These are phyloP conservation scores for Chloropsis hardwickii DNA, from an alignment of 2,113 vertebrate genomes.

Conservation along the genomic window DNA sequence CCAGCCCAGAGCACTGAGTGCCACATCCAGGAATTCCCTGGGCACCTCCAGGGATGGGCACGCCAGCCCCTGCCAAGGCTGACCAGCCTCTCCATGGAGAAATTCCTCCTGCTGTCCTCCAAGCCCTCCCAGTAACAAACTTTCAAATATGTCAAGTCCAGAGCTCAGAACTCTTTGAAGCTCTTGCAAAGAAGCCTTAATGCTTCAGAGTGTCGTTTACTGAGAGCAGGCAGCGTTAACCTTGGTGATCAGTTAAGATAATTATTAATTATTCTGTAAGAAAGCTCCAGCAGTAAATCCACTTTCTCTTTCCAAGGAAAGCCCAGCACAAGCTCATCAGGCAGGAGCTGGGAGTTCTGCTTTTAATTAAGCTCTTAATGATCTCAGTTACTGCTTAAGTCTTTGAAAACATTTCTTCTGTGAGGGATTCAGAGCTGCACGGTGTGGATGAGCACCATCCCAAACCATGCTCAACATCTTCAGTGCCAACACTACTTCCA, in stretches of 20 bases:
- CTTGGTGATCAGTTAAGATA: not conserved
- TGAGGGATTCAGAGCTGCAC: not conserved
- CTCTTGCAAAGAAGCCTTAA: not conserved
- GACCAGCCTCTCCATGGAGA: accelerated
- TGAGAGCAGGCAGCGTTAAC: not conserved
- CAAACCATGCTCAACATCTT: not conserved
- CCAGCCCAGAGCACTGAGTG: not conserved
- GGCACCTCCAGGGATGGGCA: not conserved
- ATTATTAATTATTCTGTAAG: not conserved
- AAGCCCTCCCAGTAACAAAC: too few relatives aligned
- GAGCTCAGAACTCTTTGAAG: accelerated
- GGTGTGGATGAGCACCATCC: not conserved
- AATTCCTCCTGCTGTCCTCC: not conserved
- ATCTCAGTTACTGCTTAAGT: not conserved
- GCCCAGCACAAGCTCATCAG: not conserved
- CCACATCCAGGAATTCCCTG: accelerated
- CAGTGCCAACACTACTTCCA: not conserved
- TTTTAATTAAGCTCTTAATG: not conserved
- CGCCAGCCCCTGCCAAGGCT: not conserved
- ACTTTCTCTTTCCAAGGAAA: not conserved
- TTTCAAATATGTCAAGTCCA: accelerated
- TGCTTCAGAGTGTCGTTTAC: not conserved
- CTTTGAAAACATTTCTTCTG: not conserved
- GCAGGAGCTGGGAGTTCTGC: not conserved
- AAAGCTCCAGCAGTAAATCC: not conserved